phyloP scores from a whole-genome alignment of 1,140 invertebrate genomes.

The Hyphantria cunea region DNA sequence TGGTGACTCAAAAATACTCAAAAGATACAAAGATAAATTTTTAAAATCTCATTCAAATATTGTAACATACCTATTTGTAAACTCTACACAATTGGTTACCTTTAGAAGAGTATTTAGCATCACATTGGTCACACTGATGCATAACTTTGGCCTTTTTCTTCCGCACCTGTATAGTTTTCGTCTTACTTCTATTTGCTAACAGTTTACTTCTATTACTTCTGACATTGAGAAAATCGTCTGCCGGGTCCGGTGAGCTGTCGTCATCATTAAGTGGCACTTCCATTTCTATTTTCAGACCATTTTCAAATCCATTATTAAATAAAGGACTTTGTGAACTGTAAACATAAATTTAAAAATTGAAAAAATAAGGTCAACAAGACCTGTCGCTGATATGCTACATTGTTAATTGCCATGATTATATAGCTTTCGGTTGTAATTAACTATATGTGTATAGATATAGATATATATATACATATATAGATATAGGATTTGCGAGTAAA shows the following conservation, averaged over 20 bases:
- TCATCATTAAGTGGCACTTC: conserved; percentile 50
- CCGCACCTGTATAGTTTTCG: conserved; percentile 26
- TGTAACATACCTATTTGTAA: too few relatives aligned
- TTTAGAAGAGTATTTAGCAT: conserved; percentile 64
- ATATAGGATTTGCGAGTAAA: too few relatives aligned
- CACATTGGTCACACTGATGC: conserved; percentile 68
- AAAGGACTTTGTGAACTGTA: conserved; percentile 53
- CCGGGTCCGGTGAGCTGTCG: conserved; percentile 33
- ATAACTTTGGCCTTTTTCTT: conserved; percentile 54
- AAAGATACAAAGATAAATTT: too few relatives aligned
- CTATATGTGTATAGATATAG: too few relatives aligned
- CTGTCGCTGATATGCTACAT: too few relatives aligned
- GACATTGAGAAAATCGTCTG: conserved; percentile 34
- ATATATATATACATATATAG: too few relatives aligned
- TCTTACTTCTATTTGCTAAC: conserved; percentile 22
- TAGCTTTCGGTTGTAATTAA: too few relatives aligned
- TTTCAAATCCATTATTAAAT: conserved; percentile 45
- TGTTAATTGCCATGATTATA: too few relatives aligned
- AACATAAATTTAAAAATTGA: conserved; percentile 13
- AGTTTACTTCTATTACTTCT: conserved; percentile 37
- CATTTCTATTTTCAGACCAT: conserved; percentile 49
- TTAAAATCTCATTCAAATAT: too few relatives aligned
- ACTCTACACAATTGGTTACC: conserved; percentile 40
- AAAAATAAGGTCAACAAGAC: background rate
- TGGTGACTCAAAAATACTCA: too few relatives aligned